phyloP scores from a whole-genome alignment of 2,797 vertebrate genomes.

The Nyctalus aviator region DNA sequence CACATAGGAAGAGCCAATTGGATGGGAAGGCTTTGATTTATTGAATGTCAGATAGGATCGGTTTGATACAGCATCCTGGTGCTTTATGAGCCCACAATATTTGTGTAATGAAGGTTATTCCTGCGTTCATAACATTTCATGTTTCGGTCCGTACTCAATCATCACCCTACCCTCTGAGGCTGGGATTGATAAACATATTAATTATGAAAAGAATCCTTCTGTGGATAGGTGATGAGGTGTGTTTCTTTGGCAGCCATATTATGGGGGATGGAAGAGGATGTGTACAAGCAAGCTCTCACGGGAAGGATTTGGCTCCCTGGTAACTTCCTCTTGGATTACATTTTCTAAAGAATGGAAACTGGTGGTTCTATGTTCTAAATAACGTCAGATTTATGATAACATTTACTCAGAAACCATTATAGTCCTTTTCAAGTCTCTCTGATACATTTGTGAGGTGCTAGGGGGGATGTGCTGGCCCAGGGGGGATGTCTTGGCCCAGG shows the following conservation, averaged over 20 bases:
- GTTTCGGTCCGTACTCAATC: constrained; percentile 62
- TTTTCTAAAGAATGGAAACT: background rate
- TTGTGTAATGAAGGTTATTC: constrained; percentile 76
- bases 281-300: background rate
- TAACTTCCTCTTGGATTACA: background rate
- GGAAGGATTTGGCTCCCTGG: background rate
- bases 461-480: background rate
- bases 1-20: constrained; percentile 10
- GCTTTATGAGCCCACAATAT: constrained; percentile 63
- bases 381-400: background rate
- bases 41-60: constrained; percentile 75
- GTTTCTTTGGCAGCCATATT: background rate
- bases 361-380: background rate
- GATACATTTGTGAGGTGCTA: accelerated
- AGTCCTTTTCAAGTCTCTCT: background rate
- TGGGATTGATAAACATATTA: constrained; percentile 69
- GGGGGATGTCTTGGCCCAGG: accelerated
- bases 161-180: constrained; percentile 5
- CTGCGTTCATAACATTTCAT: constrained; percentile 70
- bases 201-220: constrained; percentile 61
- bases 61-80: constrained; percentile 67
- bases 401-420: no score
- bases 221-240: background rate
- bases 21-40: constrained; percentile 81
- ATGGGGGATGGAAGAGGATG: background rate